Conservation (phyloP, 2,797 vertebrate genomes). For the Phoebastria nigripes region DNA sequence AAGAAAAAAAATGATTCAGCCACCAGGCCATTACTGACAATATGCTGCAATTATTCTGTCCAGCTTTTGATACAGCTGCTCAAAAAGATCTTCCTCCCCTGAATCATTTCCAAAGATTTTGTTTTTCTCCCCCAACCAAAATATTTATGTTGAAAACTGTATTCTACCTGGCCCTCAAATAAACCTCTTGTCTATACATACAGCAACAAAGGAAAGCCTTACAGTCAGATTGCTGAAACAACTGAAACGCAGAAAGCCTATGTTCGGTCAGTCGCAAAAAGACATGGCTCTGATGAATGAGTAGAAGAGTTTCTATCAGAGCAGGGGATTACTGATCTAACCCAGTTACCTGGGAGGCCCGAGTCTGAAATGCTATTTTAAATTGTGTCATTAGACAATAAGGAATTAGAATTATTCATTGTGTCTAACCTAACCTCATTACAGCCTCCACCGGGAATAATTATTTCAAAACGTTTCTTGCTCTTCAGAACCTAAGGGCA, state of each 20-base stretch:
- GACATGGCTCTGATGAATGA: not conserved
- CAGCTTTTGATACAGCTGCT: not conserved
- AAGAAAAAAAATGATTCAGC: not conserved
- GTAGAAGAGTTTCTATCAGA: not conserved
- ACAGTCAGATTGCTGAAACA: not conserved
- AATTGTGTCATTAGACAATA: constrained; percentile 46
- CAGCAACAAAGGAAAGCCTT: not conserved
- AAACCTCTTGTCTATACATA: not conserved
- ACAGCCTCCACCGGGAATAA: not conserved
- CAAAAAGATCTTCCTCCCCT: not conserved
- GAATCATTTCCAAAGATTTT: not conserved
- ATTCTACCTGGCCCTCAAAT: not conserved
- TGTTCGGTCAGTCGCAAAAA: not conserved
- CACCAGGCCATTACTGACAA: not conserved
- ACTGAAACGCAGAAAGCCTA: not conserved
- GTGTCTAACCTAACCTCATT: constrained; percentile 52
- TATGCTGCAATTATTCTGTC: not conserved
- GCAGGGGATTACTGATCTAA: not conserved
- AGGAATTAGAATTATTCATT: constrained; percentile 36
- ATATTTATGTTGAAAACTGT: not conserved
- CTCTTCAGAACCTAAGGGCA: constrained; percentile 21
- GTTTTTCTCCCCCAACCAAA: not conserved
- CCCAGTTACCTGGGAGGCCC: constrained; percentile 12
- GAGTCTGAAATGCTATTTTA: constrained; percentile 23
- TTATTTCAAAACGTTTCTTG: constrained; percentile 23